These are phyloP conservation scores for Argynnis bischoffii DNA, from an alignment of 2,888 invertebrate species.

Conservation along the genomic window DNA sequence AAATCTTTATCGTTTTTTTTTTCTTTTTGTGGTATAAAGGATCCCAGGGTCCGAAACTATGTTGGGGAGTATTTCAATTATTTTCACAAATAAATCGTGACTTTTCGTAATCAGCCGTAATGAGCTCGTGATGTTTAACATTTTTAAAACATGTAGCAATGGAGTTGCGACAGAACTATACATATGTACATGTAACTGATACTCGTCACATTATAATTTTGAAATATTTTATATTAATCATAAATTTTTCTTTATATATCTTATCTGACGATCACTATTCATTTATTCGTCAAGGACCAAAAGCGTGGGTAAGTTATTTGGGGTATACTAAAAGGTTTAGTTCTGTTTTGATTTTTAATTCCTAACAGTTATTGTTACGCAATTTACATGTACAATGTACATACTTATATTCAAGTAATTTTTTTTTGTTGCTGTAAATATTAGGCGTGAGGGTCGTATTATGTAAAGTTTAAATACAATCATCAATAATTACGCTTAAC, in stretches of 20 bases:
- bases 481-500: too few relatives aligned
- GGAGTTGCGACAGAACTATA: constrained; percentile 15
- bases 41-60: not conserved
- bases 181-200: not conserved
- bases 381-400: too few relatives aligned
- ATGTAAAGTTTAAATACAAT: too few relatives aligned
- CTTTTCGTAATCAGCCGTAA: constrained; percentile 22
- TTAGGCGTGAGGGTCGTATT: too few relatives aligned
- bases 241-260: not conserved
- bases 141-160: constrained; percentile 26
- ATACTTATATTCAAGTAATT: too few relatives aligned
- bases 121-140: constrained; percentile 24
- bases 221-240: constrained; percentile 9
- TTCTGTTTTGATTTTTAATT: too few relatives aligned
- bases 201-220: constrained; percentile 12
- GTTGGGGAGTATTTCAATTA: not conserved
- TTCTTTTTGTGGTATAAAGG: too few relatives aligned
- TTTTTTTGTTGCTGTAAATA: too few relatives aligned
- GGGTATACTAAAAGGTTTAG: not conserved
- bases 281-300: not conserved
- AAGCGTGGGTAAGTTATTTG: not conserved
- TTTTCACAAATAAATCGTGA: constrained; percentile 27
- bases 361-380: too few relatives aligned
- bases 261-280: constrained; percentile 10
- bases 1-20: too few relatives aligned